A percentile compares a stretch with the other conserved stretches of the same genome.
These are phyloP conservation scores for Trichoplax adhaerens DNA, from an alignment of 37 sponge, comb jelly and placozoan species.

Conservation along the genomic window DNA sequence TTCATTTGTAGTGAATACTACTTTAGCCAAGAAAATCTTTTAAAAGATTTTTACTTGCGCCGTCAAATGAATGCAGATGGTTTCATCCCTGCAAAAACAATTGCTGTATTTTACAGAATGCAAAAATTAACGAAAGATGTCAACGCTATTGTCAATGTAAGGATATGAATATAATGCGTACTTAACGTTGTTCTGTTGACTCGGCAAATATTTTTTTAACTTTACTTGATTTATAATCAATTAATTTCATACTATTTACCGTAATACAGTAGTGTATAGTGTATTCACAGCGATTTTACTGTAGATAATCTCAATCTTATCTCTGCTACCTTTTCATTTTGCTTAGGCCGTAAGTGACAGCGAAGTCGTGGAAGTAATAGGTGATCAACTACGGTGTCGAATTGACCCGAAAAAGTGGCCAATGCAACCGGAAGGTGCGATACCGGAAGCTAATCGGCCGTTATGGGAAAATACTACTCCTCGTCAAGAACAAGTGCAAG, in stretches of 20 bases:
- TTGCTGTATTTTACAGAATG: slow-evolving; percentile 80
- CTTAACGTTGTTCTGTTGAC: not conserved
- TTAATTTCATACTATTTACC: not conserved
- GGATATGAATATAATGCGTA: not conserved
- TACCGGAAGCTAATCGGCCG: too few relatives aligned
- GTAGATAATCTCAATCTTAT: not conserved
- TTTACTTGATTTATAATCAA: not conserved
- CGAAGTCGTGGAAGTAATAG: slow-evolving; percentile 24
- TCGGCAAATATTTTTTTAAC: not conserved
- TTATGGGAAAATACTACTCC: too few relatives aligned
- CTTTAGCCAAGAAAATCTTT: slow-evolving; percentile 88
- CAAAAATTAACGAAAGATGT: slow-evolving; percentile 59
- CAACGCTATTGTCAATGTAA: slow-evolving; percentile 40
- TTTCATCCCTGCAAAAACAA: slow-evolving; percentile 57
- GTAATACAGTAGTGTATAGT: too few relatives aligned
- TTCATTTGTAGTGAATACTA: slow-evolving; percentile 68
- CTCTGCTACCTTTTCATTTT: not conserved
- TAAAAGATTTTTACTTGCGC: slow-evolving; percentile 76
- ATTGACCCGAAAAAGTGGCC: slow-evolving; percentile 68
- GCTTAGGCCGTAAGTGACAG: slow-evolving; percentile 24
- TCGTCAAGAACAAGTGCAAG: too few relatives aligned
- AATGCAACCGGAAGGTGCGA: not conserved
- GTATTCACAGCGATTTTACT: too few relatives aligned
- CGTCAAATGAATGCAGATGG: slow-evolving; percentile 94
- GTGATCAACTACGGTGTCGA: slow-evolving; percentile 39